Conservation (phyloP, 1,140 invertebrate genomes). For the Chionoecetes opilio region DNA sequence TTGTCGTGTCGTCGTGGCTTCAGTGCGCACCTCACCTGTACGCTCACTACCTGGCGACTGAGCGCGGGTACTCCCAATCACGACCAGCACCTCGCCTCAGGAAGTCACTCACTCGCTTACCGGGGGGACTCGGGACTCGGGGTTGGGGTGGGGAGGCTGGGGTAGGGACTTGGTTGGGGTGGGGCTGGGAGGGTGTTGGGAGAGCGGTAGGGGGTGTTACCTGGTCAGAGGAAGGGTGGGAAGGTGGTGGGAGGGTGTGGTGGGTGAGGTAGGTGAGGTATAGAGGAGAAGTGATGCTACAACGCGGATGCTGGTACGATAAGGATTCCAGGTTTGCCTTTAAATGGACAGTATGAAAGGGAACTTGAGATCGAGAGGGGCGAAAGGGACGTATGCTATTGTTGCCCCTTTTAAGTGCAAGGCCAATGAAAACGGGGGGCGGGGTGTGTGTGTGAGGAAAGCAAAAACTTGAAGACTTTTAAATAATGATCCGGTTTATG, state of each 20-base stretch:
- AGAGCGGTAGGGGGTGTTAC: too few relatives aligned
- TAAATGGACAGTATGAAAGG: not conserved
- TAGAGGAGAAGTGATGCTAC: not conserved
- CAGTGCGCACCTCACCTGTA: constrained; percentile 59
- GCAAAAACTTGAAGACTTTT: not conserved
- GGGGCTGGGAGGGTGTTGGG: not conserved
- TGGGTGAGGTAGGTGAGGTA: not conserved
- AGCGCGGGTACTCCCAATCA: constrained; percentile 45
- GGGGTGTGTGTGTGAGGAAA: not conserved
- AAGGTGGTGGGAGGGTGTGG: not conserved
- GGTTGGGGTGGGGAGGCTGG: too few relatives aligned
- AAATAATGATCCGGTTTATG: not conserved
- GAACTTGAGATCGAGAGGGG: not conserved
- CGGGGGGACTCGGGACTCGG: too few relatives aligned
- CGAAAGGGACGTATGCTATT: not conserved
- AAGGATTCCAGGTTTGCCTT: not conserved
- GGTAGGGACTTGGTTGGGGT: too few relatives aligned
- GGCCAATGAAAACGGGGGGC: not conserved
- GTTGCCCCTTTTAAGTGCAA: not conserved
- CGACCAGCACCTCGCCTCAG: constrained; percentile 51
- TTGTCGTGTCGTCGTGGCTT: not conserved
- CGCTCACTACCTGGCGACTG: constrained; percentile 48
- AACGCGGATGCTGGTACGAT: not conserved
- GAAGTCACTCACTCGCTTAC: constrained; percentile 40
- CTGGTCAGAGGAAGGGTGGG: not conserved